Conservation (phyloP, 1,140 invertebrate species). For the Lepidurus arcticus region DNA sequence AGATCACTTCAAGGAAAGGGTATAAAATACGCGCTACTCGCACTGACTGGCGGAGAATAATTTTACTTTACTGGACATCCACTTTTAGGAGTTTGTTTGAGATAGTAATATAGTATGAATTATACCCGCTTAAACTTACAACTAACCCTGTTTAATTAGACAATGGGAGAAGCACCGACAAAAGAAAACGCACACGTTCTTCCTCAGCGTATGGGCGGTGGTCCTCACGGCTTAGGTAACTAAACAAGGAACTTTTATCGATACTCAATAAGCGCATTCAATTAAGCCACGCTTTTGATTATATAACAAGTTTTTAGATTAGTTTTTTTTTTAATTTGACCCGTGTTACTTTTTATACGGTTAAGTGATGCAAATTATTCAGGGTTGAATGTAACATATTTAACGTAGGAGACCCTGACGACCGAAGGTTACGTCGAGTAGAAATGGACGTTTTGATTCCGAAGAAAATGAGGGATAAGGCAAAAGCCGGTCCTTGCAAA, state of each 20-base stretch:
- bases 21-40: background rate
- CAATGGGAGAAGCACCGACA: background rate
- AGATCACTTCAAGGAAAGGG: background rate
- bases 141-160: background rate
- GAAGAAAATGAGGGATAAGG: constrained; percentile 72
- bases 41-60: background rate
- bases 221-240: background rate
- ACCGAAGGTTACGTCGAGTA: constrained; percentile 68
- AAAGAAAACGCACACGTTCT: background rate
- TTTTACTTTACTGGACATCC: background rate
- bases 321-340: no score
- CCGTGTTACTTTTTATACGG: no score
- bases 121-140: background rate
- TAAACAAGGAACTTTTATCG: background rate
- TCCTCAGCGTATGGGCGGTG: background rate
- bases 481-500: constrained; percentile 66
- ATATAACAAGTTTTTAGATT: no score
- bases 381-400: no score
- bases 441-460: constrained; percentile 78
- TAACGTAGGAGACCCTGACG: constrained; percentile 72
- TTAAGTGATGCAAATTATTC: no score
- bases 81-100: background rate
- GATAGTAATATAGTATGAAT: background rate
- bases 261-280: background rate
- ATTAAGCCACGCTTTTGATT: no score